A percentile compares a stretch with the other conserved stretches of the same genome.
These are phyloP conservation scores for Lepidurus arcticus DNA, from an alignment of 1,140 invertebrate species.

Conservation along the genomic window DNA sequence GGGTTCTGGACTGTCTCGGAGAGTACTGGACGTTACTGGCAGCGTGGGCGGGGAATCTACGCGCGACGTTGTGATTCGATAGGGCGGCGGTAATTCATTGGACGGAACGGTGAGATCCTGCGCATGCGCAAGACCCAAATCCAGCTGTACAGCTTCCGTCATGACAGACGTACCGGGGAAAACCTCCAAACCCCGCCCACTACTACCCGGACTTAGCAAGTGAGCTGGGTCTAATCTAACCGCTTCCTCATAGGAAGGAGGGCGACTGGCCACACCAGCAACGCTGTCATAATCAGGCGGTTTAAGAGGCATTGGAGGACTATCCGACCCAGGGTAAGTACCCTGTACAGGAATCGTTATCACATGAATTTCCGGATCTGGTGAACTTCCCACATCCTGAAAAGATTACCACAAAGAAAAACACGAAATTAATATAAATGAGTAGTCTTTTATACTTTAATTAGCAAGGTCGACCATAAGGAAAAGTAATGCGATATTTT, in stretches of 20 bases:
- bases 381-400: constrained; percentile 35
- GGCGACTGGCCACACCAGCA: constrained; percentile 49
- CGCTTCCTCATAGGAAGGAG: constrained; percentile 65
- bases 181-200: background rate
- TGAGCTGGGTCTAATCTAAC: constrained; percentile 58
- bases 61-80: background rate
- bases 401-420: background rate
- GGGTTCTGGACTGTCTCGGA: background rate
- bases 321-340: constrained; percentile 34
- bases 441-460: too few species aligned
- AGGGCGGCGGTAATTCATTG: background rate
- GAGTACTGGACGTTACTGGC: background rate
- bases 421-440: too few species aligned
- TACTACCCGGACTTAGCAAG: constrained; percentile 3
- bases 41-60: background rate
- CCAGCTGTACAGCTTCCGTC: background rate
- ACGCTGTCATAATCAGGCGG: constrained; percentile 67
- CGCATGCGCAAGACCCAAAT: background rate
- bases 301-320: constrained; percentile 43
- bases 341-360: constrained; percentile 38
- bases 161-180: background rate
- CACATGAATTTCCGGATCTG: constrained; percentile 38
- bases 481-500: background rate
- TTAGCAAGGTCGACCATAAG: background rate
- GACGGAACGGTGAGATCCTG: background rate